Evolutionary conservation across 2,797 vertebrate species (phyloP).

Genomic region (Lacerta agilis): DNA sequence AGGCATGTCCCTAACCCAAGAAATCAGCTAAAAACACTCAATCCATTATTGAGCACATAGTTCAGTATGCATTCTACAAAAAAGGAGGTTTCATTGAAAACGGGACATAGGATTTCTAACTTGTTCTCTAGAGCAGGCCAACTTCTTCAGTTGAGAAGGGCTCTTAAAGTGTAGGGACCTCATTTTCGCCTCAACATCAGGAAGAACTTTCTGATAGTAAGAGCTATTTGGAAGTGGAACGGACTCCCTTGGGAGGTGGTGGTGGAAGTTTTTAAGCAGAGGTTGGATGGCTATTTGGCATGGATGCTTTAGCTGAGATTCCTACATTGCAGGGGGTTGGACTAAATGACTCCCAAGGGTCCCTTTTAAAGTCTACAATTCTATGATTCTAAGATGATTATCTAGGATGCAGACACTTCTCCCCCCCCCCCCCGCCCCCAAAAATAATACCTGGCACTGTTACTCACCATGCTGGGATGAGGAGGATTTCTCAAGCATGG

Average conservation of each 20-base stretch:
- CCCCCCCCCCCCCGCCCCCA: not conserved
- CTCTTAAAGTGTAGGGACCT: not conserved
- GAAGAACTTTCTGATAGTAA: too few relatives aligned
- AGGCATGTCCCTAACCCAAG: not conserved
- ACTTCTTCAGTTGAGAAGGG: not conserved
- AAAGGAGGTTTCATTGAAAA: not conserved
- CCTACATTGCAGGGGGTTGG: too few relatives aligned
- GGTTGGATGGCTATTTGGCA: too few relatives aligned
- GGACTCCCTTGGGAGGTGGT: too few relatives aligned
- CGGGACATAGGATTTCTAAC: not conserved
- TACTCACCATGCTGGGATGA: conserved; percentile 81
- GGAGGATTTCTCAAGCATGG: conserved; percentile 90
- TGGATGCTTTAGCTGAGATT: too few relatives aligned
- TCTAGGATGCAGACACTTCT: too few relatives aligned
- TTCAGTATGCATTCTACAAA: not conserved
- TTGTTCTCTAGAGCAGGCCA: not conserved
- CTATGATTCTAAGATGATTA: too few relatives aligned
- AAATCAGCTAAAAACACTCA: not conserved
- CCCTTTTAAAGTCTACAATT: too few relatives aligned
- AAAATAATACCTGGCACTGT: not conserved
- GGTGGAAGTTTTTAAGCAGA: too few relatives aligned
- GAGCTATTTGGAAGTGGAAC: too few relatives aligned
- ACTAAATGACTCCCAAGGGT: too few relatives aligned
- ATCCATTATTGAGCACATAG: not conserved
- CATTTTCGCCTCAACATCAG: not conserved